Evolutionary conservation across 2,888 invertebrate genomes (phyloP), one percentile per base, ranked within the genome.

Genomic region (Zonitis immaculata): DNA sequence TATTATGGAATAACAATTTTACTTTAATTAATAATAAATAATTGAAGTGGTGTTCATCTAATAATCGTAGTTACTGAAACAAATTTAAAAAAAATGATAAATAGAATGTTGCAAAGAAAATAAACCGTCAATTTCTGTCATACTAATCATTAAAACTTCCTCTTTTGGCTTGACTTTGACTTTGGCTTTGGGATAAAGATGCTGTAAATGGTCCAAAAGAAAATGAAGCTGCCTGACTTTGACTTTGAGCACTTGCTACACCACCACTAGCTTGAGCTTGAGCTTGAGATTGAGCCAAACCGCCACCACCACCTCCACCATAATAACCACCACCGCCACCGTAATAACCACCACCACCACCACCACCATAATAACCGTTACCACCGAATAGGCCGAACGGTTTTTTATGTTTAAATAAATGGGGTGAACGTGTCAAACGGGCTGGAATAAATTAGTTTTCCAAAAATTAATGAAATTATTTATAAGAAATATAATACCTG

Each of bases 111-210:
- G 6, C 9, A 6, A n/a, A 7, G 12, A 4, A 30, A 12, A 4
- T 30, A 6, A n/a, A n/a, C n/a, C 8, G 6, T 6, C 5, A 6
- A 32, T 7, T 32, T 32, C 14, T 6, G 7, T 12, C 44, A 35
- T 50, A 49, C 50, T 16, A 35, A 18, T 35, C 18, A 9, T 18
- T 2, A 9, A 12, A 16, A 11, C 45, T 18, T 6, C 49, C 49
- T 20, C 44, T 43, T 20, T 47, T 43, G 3, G 52, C 52, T 30
- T 56, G 56, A 42, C 48, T 48, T 27, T 49, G 49, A n/a, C n/a
- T n/a, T n/a, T n/a, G n/a, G 44, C 49, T 49, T 16, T 52, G 56
- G 2, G 56, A 56, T 20, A 52, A 14, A n/a, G 52, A 26, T n/a
- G 46, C 54, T 2, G 47, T 42, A 30, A 49, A 56, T 6, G 56